phyloP scores from a whole-genome alignment of 2,797 vertebrate species.

The Octomys mimax region DNA sequence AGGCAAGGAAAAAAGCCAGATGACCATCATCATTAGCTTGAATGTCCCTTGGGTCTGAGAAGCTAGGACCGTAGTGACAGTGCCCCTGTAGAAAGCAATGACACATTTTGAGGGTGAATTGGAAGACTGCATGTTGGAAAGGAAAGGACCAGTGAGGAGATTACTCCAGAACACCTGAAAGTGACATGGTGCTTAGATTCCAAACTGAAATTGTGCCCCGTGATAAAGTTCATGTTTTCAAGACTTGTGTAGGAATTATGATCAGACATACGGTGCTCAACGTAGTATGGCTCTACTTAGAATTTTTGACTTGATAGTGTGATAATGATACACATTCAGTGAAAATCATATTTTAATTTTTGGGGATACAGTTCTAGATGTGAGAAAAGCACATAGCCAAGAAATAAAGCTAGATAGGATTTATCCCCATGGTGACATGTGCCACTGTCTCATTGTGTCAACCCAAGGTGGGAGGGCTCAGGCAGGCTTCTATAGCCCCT shows the following conservation, averaged over 20 bases:
- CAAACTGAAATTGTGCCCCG: not conserved
- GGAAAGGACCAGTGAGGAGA: not conserved
- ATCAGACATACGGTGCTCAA: not conserved
- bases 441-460: not conserved
- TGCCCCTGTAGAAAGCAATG: not conserved
- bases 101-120: not conserved
- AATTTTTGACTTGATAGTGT: not conserved
- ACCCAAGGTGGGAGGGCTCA: not conserved
- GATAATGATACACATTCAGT: not conserved
- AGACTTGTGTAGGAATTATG: not conserved
- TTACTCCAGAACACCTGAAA: not conserved
- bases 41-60: not conserved
- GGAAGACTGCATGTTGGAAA: not conserved
- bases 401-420: not conserved
- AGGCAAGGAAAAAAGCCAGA: not conserved
- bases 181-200: not conserved
- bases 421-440: not conserved
- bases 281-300: not conserved
- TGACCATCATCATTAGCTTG: not conserved
- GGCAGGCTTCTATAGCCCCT: not conserved
- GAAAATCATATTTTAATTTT: not conserved
- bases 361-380: not conserved
- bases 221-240: not conserved
- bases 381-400: not conserved
- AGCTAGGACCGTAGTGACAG: too few species aligned